Evolutionary conservation across 2,888 invertebrate genomes (phyloP), one percentile per base, ranked within the genome.

Genomic region (Emmelina monodactyla): DNA sequence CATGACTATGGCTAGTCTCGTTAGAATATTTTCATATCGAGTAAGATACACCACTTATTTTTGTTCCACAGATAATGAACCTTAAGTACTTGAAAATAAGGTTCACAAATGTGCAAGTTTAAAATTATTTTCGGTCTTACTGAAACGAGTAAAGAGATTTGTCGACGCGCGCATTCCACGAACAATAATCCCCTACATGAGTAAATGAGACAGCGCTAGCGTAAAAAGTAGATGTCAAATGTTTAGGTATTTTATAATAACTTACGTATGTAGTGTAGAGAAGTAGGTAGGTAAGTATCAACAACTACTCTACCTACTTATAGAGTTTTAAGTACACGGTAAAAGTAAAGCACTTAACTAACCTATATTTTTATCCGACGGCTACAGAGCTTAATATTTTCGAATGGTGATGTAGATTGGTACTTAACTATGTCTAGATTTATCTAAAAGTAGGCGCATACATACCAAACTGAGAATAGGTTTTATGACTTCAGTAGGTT

Each of bases 131-230:
- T 61, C 43, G 43, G 36, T 58, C 56, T 60, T 70, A 70, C 42
- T 30, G 47, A 37, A 35, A n/a, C 31, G 42, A 45, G 61, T 60
- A 59, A 51, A 68, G 75, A 78, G 78, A 75, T 76, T 75, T 65
- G 65, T 57, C 78, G 78, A 72, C 75, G 76, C 76, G 76, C 78
- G 76, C 79, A 78, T 75, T 78, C 76, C 72, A 57, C 55, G 66
- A 66, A 70, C 67, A 67, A 73, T 43, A 62, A 71, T 66, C 71
- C 61, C 62, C 63, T 62, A 53, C 58, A 59, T 46, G 75, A 66
- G 67, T 49, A 56, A 78, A 59, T 59, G 70, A 65, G 78, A 79
- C 42, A 51, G 64, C 58, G 52, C 50, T 52, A 69, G 54, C 14
- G 61, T 68, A 70, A 73, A 75, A 76, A 76, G 71, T 75, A 67